A percentile compares a stretch with the other conserved stretches of the same genome.
These are phyloP conservation scores for Drosophila burlai DNA, from an alignment of 1,140 invertebrate genomes.

Conservation along the genomic window DNA sequence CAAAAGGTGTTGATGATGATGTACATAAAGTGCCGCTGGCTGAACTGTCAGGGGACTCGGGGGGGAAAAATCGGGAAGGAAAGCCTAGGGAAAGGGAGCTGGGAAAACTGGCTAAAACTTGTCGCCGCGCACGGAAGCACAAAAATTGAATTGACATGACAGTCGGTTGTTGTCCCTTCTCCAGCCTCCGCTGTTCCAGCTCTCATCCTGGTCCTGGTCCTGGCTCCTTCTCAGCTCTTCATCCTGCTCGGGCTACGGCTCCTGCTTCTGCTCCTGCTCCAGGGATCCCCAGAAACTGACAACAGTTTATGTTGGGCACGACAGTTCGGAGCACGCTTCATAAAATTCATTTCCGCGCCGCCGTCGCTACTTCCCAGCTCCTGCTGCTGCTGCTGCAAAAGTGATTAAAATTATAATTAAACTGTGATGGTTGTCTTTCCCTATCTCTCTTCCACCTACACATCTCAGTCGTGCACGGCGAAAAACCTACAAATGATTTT, in stretches of 20 bases:
- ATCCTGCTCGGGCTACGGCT: not conserved
- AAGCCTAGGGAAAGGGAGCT: not conserved
- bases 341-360: conserved; percentile 81
- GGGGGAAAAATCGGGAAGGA: not conserved
- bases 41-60: conserved; percentile 50
- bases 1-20: conserved; percentile 80
- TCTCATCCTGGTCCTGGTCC: not conserved
- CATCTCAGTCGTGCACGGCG: conserved; percentile 1
- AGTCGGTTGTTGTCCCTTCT: conserved; percentile 58
- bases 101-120: conserved; percentile 74
- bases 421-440: conserved; percentile 68
- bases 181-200: not conserved
- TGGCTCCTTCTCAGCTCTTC: not conserved
- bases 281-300: conserved; percentile 55
- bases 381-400: conserved; percentile 68
- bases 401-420: conserved; percentile 84
- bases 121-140: conserved; percentile 82
- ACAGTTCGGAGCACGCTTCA: conserved; percentile 81
- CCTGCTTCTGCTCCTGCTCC: not conserved
- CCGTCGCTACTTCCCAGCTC: conserved; percentile 19
- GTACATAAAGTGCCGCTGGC: conserved; percentile 79
- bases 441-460: conserved; percentile 4
- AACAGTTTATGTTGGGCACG: conserved; percentile 82
- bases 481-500: conserved; percentile 5
- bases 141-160: conserved; percentile 84